Conservation (phyloP, 2,797 vertebrate species). For the Lutra lutra region DNA sequence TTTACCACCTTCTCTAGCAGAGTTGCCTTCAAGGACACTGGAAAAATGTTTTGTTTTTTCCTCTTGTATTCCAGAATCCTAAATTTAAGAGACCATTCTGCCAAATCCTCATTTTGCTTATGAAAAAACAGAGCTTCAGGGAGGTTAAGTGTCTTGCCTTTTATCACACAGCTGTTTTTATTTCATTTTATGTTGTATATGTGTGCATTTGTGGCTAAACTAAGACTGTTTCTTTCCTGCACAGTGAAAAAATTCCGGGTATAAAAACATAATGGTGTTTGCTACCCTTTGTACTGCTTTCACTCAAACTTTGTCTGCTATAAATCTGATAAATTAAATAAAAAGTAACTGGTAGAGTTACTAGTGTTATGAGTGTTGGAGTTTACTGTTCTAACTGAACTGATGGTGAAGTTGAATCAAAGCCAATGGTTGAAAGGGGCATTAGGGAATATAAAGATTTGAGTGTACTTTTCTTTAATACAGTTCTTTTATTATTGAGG, state of each 20-base stretch:
- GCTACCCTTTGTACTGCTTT: not conserved
- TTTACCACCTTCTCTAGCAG: not conserved
- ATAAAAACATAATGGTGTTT: not conserved
- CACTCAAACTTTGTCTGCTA: not conserved
- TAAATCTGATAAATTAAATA: slow-evolving; percentile 53
- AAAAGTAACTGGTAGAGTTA: not conserved
- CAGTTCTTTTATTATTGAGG: slow-evolving; percentile 25
- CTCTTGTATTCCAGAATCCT: not conserved
- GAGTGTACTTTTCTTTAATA: not conserved
- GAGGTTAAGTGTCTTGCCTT: not conserved
- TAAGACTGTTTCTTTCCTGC: not conserved
- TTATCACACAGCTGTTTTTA: not conserved
- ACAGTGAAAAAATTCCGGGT: slow-evolving; percentile 7
- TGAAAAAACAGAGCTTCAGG: not conserved
- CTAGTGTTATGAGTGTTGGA: not conserved
- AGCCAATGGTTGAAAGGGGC: not conserved
- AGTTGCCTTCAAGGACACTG: not conserved
- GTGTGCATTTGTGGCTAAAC: not conserved
- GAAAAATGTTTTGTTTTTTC: not conserved
- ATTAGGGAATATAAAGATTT: not conserved
- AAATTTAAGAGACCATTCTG: not conserved
- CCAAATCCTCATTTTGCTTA: slow-evolving; percentile 10
- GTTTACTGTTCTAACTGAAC: slow-evolving; percentile 18
- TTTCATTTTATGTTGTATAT: slow-evolving; percentile 7
- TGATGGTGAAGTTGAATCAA: not conserved